phyloP scores from a whole-genome alignment of 2,888 invertebrate species.

The Cephus spinipes region DNA sequence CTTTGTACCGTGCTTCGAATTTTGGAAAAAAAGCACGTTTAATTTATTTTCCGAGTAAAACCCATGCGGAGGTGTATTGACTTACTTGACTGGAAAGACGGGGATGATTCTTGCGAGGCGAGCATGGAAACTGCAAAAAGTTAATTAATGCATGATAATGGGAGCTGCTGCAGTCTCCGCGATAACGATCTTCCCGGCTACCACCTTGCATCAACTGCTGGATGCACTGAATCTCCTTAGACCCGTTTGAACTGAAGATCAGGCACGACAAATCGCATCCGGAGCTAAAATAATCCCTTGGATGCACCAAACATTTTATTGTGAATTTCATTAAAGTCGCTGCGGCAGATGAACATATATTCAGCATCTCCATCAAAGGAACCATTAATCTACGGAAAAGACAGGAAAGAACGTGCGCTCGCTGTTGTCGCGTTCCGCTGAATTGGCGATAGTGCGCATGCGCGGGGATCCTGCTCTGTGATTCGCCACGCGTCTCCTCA shows the following conservation, averaged over 20 bases:
- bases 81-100: background rate
- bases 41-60: background rate
- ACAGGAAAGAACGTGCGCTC: background rate
- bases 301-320: background rate
- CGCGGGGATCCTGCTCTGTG: background rate
- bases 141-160: constrained; percentile 12
- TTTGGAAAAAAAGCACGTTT: background rate
- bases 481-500: background rate
- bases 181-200: background rate
- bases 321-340: background rate
- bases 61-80: background rate
- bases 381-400: background rate
- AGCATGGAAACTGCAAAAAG: constrained; percentile 4
- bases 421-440: background rate
- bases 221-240: background rate
- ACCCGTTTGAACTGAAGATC: background rate
- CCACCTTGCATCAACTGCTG: background rate
- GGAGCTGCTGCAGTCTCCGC: background rate
- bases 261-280: background rate
- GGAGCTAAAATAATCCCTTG: background rate
- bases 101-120: background rate
- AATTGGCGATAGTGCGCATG: background rate
- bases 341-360: background rate
- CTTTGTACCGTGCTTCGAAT: background rate
- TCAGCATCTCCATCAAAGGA: background rate